Evolutionary conservation across 2,797 vertebrate genomes (phyloP), one percentile per base, ranked within the genome.

Genomic region (Hemibagrus guttatus): DNA sequence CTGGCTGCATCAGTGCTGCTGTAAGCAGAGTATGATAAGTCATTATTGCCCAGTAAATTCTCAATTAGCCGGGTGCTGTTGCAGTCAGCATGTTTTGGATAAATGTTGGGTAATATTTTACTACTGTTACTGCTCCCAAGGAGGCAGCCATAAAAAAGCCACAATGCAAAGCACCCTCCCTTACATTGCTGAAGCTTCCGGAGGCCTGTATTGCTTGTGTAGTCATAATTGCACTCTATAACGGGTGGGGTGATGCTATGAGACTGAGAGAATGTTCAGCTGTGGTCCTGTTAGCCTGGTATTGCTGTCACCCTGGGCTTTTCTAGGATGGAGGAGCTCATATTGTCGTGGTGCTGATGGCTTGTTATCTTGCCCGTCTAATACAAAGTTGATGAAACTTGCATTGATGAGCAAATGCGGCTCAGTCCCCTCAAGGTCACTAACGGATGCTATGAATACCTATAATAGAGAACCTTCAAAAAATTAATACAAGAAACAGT

Each of bases 11-110:
- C 88, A 86, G 89, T 88, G 89, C 85, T 89, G 89, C 85, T 82
- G 89, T 89, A 88, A 89, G 90, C 91, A 92, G 93, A 93, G 93
- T 93, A 94, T 93, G 92, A 95, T 93, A 92, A 92, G 91, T 94
- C 93, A 94, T 95, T 94, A 95, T 93, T 93, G 93, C 91, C 88
- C 89, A 88, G 92, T 91, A 92, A 93, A 93, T 93, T 93, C 92
- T 92, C 92, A 92, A 91, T 94, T 94, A 92, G 90, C 84, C 83
- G 64, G 7, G 76, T 88, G 84, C 81, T 90, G 84, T 88, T 86
- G 87, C 84, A 91, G 89, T 91, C 90, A 90, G 89, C 90, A 90
- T 35, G 84, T 91, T 90, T 89, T 84, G 81, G 87, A 90, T 87
- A 91, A 91, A 89, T 86, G 88, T 89, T 87, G 85, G 87, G 83